Conservation (phyloP, 2,797 vertebrate genomes). For the Rhinogobio ventralis region DNA sequence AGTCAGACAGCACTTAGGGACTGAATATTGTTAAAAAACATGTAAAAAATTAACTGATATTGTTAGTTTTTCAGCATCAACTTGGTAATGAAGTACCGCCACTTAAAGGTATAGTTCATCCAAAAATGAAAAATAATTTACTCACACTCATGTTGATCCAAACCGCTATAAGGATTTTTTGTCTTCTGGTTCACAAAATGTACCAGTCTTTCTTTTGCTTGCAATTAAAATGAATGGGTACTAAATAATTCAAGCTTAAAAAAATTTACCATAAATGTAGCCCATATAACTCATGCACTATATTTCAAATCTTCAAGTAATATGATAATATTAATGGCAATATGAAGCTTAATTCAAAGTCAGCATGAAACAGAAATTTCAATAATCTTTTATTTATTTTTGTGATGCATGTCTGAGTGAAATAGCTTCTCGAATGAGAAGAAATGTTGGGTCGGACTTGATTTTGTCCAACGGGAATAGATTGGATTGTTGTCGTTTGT, state of each 20-base stretch:
- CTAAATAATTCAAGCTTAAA: background rate
- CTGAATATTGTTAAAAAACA: background rate
- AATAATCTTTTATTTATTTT: background rate
- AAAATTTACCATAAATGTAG: background rate
- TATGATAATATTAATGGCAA: background rate
- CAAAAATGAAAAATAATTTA: background rate
- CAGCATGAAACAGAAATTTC: background rate
- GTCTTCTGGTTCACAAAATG: background rate
- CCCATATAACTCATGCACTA: background rate
- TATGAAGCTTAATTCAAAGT: background rate
- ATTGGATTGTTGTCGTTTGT: background rate
- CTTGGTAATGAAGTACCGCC: background rate
- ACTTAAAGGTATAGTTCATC: background rate
- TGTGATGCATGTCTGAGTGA: background rate
- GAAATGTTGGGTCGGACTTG: background rate
- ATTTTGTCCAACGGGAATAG: background rate
- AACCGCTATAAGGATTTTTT: background rate
- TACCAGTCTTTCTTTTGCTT: background rate
- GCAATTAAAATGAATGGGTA: background rate
- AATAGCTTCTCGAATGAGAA: background rate
- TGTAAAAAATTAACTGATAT: background rate
- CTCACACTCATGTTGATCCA: background rate
- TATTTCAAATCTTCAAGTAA: background rate
- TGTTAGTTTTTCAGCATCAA: background rate
- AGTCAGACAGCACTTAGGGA: background rate